Evolutionary conservation across 2,888 invertebrate species (phyloP), one percentile per base, ranked within the genome.

Genomic region (Fragum whitleyi): DNA sequence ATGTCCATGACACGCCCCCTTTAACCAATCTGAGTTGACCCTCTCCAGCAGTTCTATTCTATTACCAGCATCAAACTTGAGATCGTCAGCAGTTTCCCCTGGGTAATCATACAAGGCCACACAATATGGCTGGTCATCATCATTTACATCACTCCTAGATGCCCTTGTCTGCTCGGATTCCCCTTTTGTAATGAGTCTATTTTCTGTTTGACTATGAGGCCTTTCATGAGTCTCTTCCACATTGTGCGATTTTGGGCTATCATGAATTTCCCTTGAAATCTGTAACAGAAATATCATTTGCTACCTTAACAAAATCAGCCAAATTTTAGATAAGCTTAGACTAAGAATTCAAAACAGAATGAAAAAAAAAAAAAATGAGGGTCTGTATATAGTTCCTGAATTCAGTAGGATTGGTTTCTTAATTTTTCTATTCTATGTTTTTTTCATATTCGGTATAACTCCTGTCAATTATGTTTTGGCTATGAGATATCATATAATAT

Each of bases 41-140:
- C 86, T 75, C 65, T 88, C 89, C 29, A 91, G 28, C 29, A 92
- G 79, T 32, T 89, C 84, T 72, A 93, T 93, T 19, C 81, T 81
- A 73, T 92, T 92, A 11, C 92, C 92, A 11, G 77, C 84, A 53
- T 47, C 76, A 69, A 93, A 93, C 7, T 53, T 71, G 62, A 93
- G 85, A 73, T 93, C 93, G 0, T 86, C 89, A 21, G 77, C 85
- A 26, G 87, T 84, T 42, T 85, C 83, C n/a, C 88, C 88, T 3
- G 88, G 87, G 77, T 88, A 93, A 81, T 92, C 92, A 86, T 89
- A 90, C 28, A 91, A 28, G 5, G 92, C 92, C 1, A 79, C 39
- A 82, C 81, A 85, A 55, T 79, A 69, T 26, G 75, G 74, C 21
- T 5, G 3, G 26, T 71, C 71, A 32, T 39, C 23, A 11, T 57